Percentiles rank a stretch among this genome's conserved stretches.
phyloP scores from a whole-genome alignment of 2,113 vertebrate species.

The Nematolebias whitei region DNA sequence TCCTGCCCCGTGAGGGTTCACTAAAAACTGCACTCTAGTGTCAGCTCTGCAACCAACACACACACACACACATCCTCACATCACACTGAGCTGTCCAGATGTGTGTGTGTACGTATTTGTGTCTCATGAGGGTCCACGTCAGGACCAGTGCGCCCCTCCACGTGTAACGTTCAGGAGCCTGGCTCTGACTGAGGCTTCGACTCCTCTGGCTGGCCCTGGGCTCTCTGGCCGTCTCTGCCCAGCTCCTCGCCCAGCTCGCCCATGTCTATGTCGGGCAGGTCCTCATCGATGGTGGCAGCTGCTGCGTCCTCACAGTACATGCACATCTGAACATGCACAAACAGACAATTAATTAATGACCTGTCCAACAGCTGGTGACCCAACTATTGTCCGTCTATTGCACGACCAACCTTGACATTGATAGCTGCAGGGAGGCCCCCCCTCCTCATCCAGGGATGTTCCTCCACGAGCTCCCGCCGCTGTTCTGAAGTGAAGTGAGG shows the following conservation, averaged over 20 bases:
- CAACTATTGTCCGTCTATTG: neutral
- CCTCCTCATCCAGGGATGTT: slow-evolving; percentile 90
- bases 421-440: slow-evolving; percentile 85
- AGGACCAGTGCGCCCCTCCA: slow-evolving; percentile 15
- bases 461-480: slow-evolving; percentile 86
- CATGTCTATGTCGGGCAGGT: slow-evolving; percentile 82
- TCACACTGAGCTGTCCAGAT: slow-evolving; percentile 18
- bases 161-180: slow-evolving; percentile 47
- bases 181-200: slow-evolving; percentile 29
- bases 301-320: slow-evolving; percentile 85
- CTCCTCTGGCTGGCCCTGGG: slow-evolving; percentile 61
- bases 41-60: slow-evolving; percentile 4
- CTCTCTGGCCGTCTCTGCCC: slow-evolving; percentile 58
- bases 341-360: neutral
- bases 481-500: slow-evolving; percentile 89
- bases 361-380: no score
- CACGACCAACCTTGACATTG: slow-evolving; percentile 82
- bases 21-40: slow-evolving; percentile 12
- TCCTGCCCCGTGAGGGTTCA: slow-evolving; percentile 7
- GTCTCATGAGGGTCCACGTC: slow-evolving; percentile 8
- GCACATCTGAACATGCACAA: slow-evolving; percentile 80
- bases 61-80: slow-evolving; percentile 9
- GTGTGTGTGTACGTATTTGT: no score
- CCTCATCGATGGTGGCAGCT: slow-evolving; percentile 74
- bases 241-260: slow-evolving; percentile 78